phyloP scores from a whole-genome alignment of 2,113 vertebrate species.

The Mesembrinibis cayennensis region DNA sequence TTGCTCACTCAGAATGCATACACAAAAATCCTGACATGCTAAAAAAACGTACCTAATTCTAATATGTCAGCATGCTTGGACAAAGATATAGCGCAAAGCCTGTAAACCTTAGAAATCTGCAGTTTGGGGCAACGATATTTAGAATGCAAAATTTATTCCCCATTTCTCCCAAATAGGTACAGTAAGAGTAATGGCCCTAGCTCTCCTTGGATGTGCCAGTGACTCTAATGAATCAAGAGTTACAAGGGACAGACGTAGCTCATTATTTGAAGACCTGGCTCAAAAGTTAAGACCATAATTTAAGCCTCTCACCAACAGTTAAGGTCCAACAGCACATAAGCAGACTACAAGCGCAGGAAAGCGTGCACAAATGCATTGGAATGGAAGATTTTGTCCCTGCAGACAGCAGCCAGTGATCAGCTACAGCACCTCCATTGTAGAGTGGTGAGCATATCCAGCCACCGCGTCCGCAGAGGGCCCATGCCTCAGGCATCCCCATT shows the following conservation, averaged over 20 bases:
- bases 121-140: neutral
- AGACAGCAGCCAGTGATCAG: neutral
- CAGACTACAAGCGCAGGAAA: neutral
- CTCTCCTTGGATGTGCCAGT: neutral
- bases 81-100: neutral
- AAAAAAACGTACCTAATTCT: neutral
- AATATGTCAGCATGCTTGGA: neutral
- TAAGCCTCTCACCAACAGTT: neutral
- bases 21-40: neutral
- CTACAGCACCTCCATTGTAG: neutral
- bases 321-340: neutral
- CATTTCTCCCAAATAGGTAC: neutral
- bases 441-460: neutral
- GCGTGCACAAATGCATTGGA: neutral
- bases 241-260: neutral
- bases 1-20: neutral
- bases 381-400: neutral
- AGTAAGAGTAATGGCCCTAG: neutral
- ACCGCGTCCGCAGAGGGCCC: neutral
- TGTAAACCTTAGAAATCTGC: neutral
- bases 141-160: neutral
- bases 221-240: neutral
- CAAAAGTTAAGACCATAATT: neutral
- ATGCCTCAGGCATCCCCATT: neutral
- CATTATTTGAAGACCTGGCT: neutral